A percentile compares a stretch with the other conserved stretches of the same genome.
phyloP scores from a whole-genome alignment of 2,797 vertebrate genomes.

The Eulemur albifrons region DNA sequence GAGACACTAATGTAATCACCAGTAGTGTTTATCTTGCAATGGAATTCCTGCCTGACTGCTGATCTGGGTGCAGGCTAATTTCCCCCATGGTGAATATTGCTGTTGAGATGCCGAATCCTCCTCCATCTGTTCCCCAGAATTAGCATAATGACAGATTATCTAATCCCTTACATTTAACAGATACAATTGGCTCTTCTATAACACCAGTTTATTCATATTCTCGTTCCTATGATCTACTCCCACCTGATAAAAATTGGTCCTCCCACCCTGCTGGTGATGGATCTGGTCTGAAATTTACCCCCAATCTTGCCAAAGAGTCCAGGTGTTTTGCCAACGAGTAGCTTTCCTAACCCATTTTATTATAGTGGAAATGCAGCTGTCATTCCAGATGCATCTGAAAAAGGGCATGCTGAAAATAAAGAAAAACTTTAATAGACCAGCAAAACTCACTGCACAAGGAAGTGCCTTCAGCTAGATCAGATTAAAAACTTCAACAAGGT shows the following conservation, averaged over 20 bases:
- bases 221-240: neutral
- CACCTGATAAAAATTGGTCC: neutral
- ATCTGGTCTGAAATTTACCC: constrained; percentile 30
- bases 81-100: constrained; percentile 59
- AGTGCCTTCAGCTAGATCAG: neutral
- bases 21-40: neutral
- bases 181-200: constrained; percentile 41
- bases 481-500: neutral
- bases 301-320: neutral
- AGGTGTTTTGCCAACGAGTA: constrained; percentile 47
- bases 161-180: constrained; percentile 61
- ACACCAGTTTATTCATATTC: neutral
- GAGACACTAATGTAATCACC: constrained; percentile 9
- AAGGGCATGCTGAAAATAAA: constrained; percentile 20
- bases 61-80: constrained; percentile 64
- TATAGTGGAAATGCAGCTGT: constrained; percentile 37
- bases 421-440: constrained; percentile 13
- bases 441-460: neutral
- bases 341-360: constrained; percentile 40
- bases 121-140: constrained; percentile 73
- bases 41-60: constrained; percentile 49
- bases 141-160: constrained; percentile 75
- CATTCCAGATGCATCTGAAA: constrained; percentile 49
- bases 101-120: constrained; percentile 53
- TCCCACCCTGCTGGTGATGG: constrained; percentile 9